Evolutionary conservation across 2,797 vertebrate genomes (phyloP), one percentile per base, ranked within the genome.

Genomic region (Myotis planiceps): DNA sequence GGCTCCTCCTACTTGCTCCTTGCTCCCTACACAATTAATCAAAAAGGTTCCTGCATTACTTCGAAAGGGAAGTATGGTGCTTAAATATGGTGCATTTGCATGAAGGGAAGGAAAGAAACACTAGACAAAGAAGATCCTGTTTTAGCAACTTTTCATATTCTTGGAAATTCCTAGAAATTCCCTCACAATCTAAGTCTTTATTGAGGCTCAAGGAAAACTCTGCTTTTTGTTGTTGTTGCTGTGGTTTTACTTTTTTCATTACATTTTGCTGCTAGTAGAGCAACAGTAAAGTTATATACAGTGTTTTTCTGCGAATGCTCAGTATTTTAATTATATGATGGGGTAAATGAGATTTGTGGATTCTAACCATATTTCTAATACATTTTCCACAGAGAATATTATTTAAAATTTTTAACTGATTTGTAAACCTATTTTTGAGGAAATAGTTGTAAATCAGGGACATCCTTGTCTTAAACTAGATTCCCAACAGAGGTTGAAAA

Each of bases 131-230:
- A 27, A 78, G 16, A 84, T 3, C 14, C 39, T 55, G 0, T 29
- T 80, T 42, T 49, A 39, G 21, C 60, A 84, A 42, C 8, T 84
- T 94, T 65, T 92, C 39, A 29, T 51, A 71, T 76, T 90, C 55
- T 25, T 82, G 14, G 47, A 86, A 86, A 95, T 88, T 65, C 51
- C 60, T 80, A 39, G 76, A 88, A 92, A 88, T 69, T 72, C 14
- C 9, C 19, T 89, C 32, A 65, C 13, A 13, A 32, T 2, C 78
- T 66, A 60, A 88, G 47, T 45, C 37, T 39, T 37, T 23, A 42
- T 1, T 9, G 6, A 49, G 9, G 10, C 16, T 89, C 34, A 29
- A 42, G 51, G 45, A 32, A 78, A 86, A 72, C 37, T 16, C 7
- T 90, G 23, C 15, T 13, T 53, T 71, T n/a, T 51, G 18, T 51